Evolutionary conservation across 2,888 invertebrate genomes (phyloP).

Genomic region (Gnatocerus cornutus): DNA sequence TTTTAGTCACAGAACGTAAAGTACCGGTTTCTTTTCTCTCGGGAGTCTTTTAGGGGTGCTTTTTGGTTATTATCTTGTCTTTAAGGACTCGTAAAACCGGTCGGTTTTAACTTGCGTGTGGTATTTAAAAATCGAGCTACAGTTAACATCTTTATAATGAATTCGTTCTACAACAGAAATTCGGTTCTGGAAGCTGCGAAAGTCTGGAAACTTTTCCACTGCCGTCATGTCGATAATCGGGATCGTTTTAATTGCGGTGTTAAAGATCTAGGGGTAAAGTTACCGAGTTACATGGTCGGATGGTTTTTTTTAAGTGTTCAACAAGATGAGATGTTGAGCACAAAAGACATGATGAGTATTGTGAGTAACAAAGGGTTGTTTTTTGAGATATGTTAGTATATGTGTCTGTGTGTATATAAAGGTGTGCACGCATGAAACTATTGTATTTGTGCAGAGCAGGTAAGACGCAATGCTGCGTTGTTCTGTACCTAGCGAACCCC

Average conservation of each 20-base stretch:
- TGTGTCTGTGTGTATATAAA: conserved; percentile 58
- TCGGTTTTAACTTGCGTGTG: conserved; percentile 31
- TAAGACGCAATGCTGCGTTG: conserved; percentile 62
- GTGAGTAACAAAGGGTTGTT: conserved; percentile 64
- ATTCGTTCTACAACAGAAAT: conserved; percentile 41
- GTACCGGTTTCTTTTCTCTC: conserved; percentile 28
- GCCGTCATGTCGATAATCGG: background rate
- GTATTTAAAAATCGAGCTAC: conserved; percentile 33
- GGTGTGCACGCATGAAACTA: conserved; percentile 65
- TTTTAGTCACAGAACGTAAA: conserved; percentile 19
- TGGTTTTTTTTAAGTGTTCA: conserved; percentile 55
- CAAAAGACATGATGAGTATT: conserved; percentile 58
- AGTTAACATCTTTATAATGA: conserved; percentile 41
- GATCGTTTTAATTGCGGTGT: conserved; percentile 36
- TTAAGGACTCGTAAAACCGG: conserved; percentile 39
- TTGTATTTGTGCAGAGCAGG: conserved; percentile 68
- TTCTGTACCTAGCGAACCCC: conserved; percentile 64
- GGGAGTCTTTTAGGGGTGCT: conserved; percentile 31
- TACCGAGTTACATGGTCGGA: conserved; percentile 41
- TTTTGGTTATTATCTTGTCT: conserved; percentile 38
- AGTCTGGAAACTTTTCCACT: background rate
- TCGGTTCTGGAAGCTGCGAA: background rate
- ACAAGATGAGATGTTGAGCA: conserved; percentile 60
- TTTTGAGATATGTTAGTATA: conserved; percentile 63
- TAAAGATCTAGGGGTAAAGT: conserved; percentile 27